Percentiles rank a stretch among this genome's conserved stretches.
These are phyloP conservation scores for Cetonia aurata DNA, from an alignment of 2,888 invertebrate genomes.

Conservation along the genomic window DNA sequence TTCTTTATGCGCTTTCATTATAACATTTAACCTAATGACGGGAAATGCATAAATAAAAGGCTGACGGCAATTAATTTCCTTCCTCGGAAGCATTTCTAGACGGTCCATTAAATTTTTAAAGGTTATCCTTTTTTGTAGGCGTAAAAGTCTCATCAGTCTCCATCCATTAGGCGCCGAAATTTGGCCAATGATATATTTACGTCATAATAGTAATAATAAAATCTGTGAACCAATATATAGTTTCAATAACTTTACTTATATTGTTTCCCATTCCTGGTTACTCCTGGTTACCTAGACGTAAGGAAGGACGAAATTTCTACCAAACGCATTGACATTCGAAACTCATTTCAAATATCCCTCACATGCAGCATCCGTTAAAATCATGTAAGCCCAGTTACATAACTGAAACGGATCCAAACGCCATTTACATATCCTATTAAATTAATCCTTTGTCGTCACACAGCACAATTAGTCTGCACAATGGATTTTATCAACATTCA, in stretches of 20 bases:
- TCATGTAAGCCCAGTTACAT: background rate
- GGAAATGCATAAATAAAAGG: constrained; percentile 36
- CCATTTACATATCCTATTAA: constrained; percentile 29
- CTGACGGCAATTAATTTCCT: constrained; percentile 26
- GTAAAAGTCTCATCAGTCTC: background rate
- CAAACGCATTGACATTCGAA: background rate
- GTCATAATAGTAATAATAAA: background rate
- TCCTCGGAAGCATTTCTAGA: constrained; percentile 20
- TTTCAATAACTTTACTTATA: too few relatives aligned
- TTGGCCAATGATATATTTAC: constrained; percentile 6
- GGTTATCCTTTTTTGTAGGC: constrained; percentile 2
- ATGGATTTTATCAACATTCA: constrained; percentile 29
- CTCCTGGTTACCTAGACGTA: too few relatives aligned
- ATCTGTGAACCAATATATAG: background rate
- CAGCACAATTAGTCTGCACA: constrained; percentile 25
- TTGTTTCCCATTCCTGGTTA: too few relatives aligned
- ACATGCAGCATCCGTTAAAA: background rate
- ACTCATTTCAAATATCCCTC: background rate
- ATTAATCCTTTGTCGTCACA: constrained; percentile 19
- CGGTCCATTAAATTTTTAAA: constrained; percentile 34
- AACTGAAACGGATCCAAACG: constrained; percentile 3
- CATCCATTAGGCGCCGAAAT: constrained; percentile 18
- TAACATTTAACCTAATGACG: constrained; percentile 32
- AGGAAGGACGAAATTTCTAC: too few relatives aligned
- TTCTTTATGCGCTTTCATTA: constrained; percentile 26